Evolutionary conservation across 2,113 vertebrate species (phyloP).

Genomic region (Cyprinus carpio): DNA sequence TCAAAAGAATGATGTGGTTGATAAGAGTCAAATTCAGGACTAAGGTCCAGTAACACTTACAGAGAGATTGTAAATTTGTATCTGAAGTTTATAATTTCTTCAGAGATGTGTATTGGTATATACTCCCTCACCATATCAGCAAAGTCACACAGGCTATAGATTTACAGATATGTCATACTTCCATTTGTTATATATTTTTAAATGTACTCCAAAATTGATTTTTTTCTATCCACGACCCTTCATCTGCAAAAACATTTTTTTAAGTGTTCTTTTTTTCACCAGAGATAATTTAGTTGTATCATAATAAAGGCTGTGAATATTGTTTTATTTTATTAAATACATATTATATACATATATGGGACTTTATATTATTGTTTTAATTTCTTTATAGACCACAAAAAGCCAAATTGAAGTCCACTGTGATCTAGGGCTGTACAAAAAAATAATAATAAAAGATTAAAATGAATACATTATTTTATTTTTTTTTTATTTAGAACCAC

Average conservation of each 20-base stretch:
- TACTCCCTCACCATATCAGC: background rate
- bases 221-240: background rate
- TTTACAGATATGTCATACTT: background rate
- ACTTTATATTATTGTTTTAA: background rate
- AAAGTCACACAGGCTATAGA: background rate
- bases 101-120: background rate
- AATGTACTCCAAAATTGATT: background rate
- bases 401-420: background rate
- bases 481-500: background rate
- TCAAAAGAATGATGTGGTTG: background rate
- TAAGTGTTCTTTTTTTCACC: background rate
- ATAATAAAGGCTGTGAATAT: background rate
- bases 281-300: background rate
- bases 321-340: background rate
- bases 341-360: background rate
- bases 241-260: background rate
- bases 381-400: background rate
- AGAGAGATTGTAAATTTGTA: background rate
- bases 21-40: no score
- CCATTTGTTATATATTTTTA: background rate
- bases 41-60: no score
- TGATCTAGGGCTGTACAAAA: background rate
- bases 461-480: background rate
- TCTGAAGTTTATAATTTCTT: background rate
- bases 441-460: background rate